A percentile compares a stretch with the other conserved stretches of the same genome.
These are phyloP conservation scores for Byasa hedistus DNA, from an alignment of 2,888 invertebrate species.

Conservation along the genomic window DNA sequence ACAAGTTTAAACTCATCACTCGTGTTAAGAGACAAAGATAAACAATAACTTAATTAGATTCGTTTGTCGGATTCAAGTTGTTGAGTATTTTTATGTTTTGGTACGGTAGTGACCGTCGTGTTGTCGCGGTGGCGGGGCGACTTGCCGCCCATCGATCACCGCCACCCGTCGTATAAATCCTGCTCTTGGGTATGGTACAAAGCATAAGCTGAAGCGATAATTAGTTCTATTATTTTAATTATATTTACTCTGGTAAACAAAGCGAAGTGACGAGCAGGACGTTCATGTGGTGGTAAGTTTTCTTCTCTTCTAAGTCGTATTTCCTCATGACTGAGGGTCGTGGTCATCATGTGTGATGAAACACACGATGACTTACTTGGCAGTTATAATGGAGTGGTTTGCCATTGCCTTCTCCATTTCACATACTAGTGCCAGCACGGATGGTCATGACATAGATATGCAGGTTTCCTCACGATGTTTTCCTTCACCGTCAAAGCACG, in stretches of 20 bases:
- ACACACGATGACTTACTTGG: no score
- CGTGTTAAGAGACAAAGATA: slow-evolving; percentile 12
- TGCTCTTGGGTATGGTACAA: slow-evolving; percentile 32
- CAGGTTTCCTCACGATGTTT: no score
- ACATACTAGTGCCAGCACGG: no score
- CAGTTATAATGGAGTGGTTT: no score
- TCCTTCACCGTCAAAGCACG: no score
- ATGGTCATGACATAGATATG: no score
- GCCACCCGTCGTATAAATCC: slow-evolving; percentile 71
- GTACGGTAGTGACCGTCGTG: slow-evolving; percentile 66
- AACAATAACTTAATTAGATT: slow-evolving; percentile 29
- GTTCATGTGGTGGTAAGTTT: no score
- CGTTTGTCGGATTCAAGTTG: slow-evolving; percentile 16
- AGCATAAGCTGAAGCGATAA: slow-evolving; percentile 14
- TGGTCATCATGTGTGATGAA: no score
- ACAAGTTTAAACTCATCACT: neutral
- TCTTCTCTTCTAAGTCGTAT: no score
- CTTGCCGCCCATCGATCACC: slow-evolving; percentile 69
- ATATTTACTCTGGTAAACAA: neutral
- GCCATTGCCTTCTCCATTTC: no score
- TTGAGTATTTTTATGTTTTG: slow-evolving; percentile 29
- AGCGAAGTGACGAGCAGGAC: no score
- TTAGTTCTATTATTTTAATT: neutral
- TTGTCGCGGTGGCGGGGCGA: slow-evolving; percentile 53
- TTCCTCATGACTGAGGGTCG: no score